Percentiles rank a stretch among this genome's conserved stretches.
Conservation (phyloP, 2,113 vertebrate genomes). For the Pavo muticus region DNA sequence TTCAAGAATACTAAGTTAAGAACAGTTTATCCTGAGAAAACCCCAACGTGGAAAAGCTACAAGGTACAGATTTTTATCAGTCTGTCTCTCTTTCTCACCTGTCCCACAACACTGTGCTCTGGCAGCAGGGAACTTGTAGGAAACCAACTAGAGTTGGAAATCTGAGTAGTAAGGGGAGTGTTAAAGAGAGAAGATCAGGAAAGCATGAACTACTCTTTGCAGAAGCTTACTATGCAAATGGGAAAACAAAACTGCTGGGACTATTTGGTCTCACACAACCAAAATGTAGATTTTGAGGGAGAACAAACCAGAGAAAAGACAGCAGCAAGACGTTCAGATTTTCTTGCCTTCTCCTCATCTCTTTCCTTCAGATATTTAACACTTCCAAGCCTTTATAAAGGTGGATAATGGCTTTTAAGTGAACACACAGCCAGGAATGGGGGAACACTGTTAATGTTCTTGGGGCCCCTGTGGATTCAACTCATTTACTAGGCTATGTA, state of each 20-base stretch:
- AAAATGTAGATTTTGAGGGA: constrained; percentile 9
- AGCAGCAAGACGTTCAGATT: background rate
- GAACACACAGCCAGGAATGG: background rate
- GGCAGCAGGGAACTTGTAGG: background rate
- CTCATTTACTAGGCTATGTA: background rate
- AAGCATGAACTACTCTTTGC: constrained; percentile 22
- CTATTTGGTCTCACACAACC: background rate
- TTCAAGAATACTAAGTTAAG: background rate
- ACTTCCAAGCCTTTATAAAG: background rate
- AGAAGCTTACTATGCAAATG: constrained; percentile 34
- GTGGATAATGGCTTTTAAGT: background rate
- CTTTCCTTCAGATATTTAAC: background rate
- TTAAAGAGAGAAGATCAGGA: constrained; percentile 21
- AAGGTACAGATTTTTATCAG: background rate
- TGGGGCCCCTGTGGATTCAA: background rate
- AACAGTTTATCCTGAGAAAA: background rate
- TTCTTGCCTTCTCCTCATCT: background rate
- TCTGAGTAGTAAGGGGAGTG: background rate
- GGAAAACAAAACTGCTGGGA: constrained; percentile 50
- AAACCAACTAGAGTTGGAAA: background rate
- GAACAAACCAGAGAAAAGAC: constrained; percentile 1
- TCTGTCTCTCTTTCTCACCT: background rate
- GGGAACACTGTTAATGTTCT: background rate
- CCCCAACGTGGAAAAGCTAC: background rate
- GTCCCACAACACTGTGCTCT: background rate